Conservation (phyloP, 2,797 vertebrate species). For the Sebastolobus altivelis region DNA sequence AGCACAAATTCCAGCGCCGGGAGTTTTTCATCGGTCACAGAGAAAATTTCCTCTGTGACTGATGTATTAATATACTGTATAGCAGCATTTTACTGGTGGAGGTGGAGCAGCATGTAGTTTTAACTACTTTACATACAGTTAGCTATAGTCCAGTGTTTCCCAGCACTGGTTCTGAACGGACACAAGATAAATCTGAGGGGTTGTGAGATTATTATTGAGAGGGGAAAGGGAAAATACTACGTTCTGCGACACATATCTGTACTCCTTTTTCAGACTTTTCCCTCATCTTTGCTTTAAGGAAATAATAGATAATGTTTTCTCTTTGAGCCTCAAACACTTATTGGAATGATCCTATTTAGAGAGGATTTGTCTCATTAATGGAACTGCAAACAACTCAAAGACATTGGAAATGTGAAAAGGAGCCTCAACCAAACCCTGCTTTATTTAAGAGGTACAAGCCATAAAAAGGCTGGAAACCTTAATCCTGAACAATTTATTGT, state of each 20-base stretch:
- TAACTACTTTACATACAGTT: background rate
- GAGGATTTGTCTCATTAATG: background rate
- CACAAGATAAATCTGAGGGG: background rate
- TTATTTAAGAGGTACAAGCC: background rate
- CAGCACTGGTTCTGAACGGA: background rate
- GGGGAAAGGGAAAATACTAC: too few species aligned
- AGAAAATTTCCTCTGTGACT: background rate
- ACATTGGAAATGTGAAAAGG: background rate
- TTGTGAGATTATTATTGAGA: too few species aligned
- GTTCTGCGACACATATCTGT: too few species aligned
- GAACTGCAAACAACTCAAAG: background rate
- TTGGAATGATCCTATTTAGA: background rate
- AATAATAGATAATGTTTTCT: background rate
- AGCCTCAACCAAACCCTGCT: background rate
- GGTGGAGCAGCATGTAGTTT: background rate
- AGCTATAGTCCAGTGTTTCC: background rate
- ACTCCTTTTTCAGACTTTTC: background rate
- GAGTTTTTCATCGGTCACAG: too few species aligned
- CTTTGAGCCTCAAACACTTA: background rate
- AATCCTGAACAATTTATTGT: too few species aligned
- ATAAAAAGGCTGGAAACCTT: background rate
- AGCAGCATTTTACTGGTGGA: background rate
- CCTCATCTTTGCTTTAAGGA: background rate
- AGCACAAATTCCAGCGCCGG: too few species aligned
- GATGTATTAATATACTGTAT: background rate